Base-by-base conservation (phyloP, 2,888 invertebrate genomes). In the Tubulanus polymorphus region DNA sequence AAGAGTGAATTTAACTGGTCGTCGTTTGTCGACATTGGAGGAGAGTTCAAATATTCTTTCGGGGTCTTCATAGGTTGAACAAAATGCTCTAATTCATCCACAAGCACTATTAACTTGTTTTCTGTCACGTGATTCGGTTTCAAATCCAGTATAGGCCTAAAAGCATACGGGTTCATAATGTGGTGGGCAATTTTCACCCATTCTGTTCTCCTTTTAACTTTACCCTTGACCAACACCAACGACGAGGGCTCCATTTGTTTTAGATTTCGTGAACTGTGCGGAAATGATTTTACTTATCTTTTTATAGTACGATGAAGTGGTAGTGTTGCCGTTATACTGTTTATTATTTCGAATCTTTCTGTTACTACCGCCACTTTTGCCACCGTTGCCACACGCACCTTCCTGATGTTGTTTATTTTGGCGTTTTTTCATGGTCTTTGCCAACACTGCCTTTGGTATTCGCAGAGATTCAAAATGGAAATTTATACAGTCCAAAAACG, bases 401-500 rank as follows among this genome's bases (percentile, higher is more conserved):
- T 32, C 10, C 10, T 32, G 35, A 12, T 10, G n/a, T 12, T 32
- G 10, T 32, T 32, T n/a, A n/a, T 32, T n/a, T 32, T 12, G 10
- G 35, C n/a, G 10, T 32, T 32, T 32, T 32, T 32, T 32, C 35
- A 10, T 32, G n/a, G 35, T n/a, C 10, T 10, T 32, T 32, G 35
- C 35, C 35, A 32, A 32, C 10, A 32, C n/a, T 12, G 35, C 41
- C 15, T 41, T 41, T 8, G 41, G 15, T 41, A 41, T 15, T 8
- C 41, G 41, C 41, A 41, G 41, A 8, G 41, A 8, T 41, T 41
- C 41, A 15, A 41, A 41, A 15, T 8, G 41, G 15, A 41, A 41
- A 41, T 41, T 41, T 41, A 41, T 41, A 41, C 41, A 41, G 23
- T 41, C 41, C 41, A 41, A 15, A 15, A 41, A 41, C 6, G 41